phyloP scores from a whole-genome alignment of 1,140 invertebrate genomes.

The Ericerus pela region DNA sequence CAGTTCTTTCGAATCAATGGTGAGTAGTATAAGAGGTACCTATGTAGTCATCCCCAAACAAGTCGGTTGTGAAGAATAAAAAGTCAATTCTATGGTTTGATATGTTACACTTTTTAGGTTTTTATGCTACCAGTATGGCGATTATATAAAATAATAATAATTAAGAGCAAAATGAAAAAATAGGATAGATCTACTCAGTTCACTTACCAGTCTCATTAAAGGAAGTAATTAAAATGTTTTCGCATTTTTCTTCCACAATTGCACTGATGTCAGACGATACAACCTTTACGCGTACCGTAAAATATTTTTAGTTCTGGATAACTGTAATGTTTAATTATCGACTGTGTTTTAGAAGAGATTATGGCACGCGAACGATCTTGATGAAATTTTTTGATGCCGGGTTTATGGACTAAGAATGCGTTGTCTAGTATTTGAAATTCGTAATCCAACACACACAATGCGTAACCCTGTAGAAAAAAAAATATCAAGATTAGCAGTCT shows the following conservation, averaged over 20 bases:
- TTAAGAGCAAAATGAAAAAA: too few species aligned
- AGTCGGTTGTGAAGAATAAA: too few species aligned
- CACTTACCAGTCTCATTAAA: constrained; percentile 7
- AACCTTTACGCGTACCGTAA: constrained; percentile 62
- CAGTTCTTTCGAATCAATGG: too few species aligned
- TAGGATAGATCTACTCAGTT: too few species aligned
- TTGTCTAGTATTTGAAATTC: constrained; percentile 82
- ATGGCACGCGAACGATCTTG: constrained; percentile 57
- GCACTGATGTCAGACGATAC: constrained; percentile 42
- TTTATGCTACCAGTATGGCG: too few species aligned
- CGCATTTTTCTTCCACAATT: background rate
- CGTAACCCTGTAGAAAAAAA: constrained; percentile 55
- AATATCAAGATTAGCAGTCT: too few species aligned
- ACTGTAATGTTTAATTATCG: constrained; percentile 63
- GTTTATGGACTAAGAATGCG: constrained; percentile 73
- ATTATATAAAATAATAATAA: too few species aligned
- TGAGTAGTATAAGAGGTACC: too few species aligned
- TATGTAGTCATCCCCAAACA: too few species aligned
- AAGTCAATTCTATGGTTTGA: too few species aligned
- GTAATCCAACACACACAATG: constrained; percentile 71
- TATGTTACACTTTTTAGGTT: too few species aligned
- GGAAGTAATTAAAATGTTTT: background rate
- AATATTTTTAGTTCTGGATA: constrained; percentile 68
- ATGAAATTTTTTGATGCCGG: constrained; percentile 66
- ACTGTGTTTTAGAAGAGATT: constrained; percentile 59